Conservation (phyloP, 2,888 invertebrate species). For the Sphecodes monilicornis region DNA sequence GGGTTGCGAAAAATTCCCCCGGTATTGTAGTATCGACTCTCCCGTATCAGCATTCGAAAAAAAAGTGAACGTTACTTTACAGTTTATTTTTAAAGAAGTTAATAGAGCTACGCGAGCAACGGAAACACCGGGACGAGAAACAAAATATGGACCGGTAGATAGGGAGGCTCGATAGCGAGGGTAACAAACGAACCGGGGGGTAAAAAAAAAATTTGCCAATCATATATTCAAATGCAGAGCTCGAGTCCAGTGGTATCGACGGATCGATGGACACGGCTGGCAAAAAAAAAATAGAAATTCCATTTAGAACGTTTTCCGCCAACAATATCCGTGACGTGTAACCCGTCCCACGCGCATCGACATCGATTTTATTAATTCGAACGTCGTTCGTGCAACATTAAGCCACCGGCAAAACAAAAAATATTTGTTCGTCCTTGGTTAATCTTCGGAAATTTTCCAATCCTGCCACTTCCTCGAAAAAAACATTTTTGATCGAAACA, state of each 20-base stretch:
- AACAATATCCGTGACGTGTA: slow-evolving; percentile 29
- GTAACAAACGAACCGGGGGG: slow-evolving; percentile 24
- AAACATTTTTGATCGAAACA: neutral
- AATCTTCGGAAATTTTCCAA: neutral
- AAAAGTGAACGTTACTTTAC: neutral
- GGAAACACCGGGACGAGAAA: neutral
- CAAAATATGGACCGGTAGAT: slow-evolving; percentile 13
- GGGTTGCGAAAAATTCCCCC: neutral
- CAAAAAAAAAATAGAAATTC: slow-evolving; percentile 45
- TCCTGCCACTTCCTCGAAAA: neutral
- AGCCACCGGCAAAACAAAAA: neutral
- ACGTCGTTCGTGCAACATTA: slow-evolving; percentile 30
- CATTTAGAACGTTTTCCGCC: slow-evolving; percentile 41
- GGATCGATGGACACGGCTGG: slow-evolving; percentile 17
- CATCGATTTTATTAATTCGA: slow-evolving; percentile 55
- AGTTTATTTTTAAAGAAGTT: neutral
- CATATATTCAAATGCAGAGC: slow-evolving; percentile 60
- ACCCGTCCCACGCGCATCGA: neutral
- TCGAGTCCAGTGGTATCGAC: slow-evolving; percentile 16
- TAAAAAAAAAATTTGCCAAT: slow-evolving; percentile 47
- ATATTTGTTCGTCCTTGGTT: neutral
- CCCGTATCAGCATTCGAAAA: neutral
- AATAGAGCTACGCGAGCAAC: neutral
- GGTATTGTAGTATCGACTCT: neutral
- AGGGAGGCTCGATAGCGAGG: neutral